Evolutionary conservation across 2,888 invertebrate genomes (phyloP).

Genomic region (Dorcus hopei): DNA sequence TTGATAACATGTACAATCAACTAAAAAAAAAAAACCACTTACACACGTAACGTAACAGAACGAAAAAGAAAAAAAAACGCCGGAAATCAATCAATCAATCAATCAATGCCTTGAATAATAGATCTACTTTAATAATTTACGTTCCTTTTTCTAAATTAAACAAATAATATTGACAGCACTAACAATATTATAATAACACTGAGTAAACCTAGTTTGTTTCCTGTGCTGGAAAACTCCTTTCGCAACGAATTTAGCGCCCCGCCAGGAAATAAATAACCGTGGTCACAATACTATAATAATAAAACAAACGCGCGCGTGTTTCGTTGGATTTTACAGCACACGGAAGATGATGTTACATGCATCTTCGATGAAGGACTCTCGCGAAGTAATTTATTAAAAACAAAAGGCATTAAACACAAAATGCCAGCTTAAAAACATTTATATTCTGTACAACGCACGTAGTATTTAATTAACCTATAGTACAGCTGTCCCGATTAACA

Average conservation of each 20-base stretch:
- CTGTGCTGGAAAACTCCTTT: too few species aligned
- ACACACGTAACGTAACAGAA: constrained; percentile 6
- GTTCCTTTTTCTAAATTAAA: constrained; percentile 24
- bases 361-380: too few species aligned
- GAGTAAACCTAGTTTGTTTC: constrained; percentile 12
- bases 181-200: constrained; percentile 23
- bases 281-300: too few species aligned
- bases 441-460: constrained; percentile 48
- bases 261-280: too few species aligned
- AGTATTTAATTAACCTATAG: constrained; percentile 43
- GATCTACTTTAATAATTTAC: constrained; percentile 11
- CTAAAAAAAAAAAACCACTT: constrained; percentile 22
- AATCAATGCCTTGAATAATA: not conserved
- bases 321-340: too few species aligned
- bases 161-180: constrained; percentile 26
- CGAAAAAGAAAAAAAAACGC: not conserved
- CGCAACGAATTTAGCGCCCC: too few species aligned
- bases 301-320: too few species aligned
- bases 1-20: constrained; percentile 8
- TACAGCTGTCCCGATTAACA: constrained; percentile 45
- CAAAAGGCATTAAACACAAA: constrained; percentile 37
- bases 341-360: too few species aligned
- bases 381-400: not conserved
- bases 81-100: constrained; percentile 22
- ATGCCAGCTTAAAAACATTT: constrained; percentile 43